These are phyloP conservation scores for Gortyna flavago DNA, from an alignment of 2,888 invertebrate genomes.

Conservation along the genomic window DNA sequence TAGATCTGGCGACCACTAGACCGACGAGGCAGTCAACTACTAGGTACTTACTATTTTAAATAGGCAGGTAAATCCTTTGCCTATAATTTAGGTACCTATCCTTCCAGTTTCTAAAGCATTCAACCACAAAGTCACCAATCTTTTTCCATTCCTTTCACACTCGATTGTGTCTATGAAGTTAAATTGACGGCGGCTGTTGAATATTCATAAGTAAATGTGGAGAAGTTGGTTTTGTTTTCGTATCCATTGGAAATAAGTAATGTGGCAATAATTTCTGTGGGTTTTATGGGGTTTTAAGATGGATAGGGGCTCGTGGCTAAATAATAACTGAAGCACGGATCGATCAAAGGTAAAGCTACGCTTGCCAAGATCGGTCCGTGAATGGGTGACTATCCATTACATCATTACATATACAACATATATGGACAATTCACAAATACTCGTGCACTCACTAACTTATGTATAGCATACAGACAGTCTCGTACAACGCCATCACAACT, in stretches of 20 bases:
- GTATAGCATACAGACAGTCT: too few species aligned
- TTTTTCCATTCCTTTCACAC: conserved; percentile 14
- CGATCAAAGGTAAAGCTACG: too few species aligned
- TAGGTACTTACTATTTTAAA: not conserved
- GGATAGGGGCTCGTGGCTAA: not conserved
- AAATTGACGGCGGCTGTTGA: conserved; percentile 20
- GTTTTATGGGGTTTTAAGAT: not conserved
- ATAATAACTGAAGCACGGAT: too few species aligned
- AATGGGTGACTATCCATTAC: too few species aligned
- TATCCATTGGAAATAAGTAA: not conserved
- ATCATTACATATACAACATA: too few species aligned
- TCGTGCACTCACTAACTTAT: too few species aligned
- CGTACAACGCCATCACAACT: too few species aligned
- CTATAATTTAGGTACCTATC: too few species aligned
- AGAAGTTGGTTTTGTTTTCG: conserved; percentile 20
- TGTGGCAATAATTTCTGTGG: conserved; percentile 10
- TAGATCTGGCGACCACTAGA: not conserved
- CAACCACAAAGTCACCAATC: conserved; percentile 5
- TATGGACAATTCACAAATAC: too few species aligned
- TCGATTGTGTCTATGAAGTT: conserved; percentile 9
- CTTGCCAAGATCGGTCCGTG: too few species aligned
- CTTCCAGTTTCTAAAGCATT: not conserved
- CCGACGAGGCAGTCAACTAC: not conserved
- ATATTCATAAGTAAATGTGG: conserved; percentile 38
- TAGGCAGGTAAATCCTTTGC: not conserved